These are phyloP conservation scores for Upupa epops DNA, from an alignment of 2,113 vertebrate genomes.

Conservation along the genomic window DNA sequence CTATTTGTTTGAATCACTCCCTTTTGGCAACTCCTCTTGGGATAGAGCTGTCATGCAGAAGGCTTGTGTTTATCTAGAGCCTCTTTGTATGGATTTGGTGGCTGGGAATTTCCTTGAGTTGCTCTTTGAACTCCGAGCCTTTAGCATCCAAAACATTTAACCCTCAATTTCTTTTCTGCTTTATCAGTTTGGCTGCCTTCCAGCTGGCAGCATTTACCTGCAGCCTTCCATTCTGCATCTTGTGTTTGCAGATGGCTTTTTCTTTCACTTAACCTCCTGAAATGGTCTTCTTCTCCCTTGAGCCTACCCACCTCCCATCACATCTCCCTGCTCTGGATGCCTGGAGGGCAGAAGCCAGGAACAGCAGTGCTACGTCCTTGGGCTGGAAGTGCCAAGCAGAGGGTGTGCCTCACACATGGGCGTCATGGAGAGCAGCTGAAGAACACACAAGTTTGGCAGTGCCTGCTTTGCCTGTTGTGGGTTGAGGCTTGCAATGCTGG, in stretches of 20 bases:
- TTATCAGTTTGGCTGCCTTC: conserved; percentile 55
- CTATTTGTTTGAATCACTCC: neutral
- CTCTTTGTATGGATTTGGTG: conserved; percentile 8
- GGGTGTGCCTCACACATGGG: neutral
- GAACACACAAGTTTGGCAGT: neutral
- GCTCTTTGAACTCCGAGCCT: conserved; percentile 49
- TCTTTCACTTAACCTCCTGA: conserved; percentile 36
- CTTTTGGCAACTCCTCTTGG: neutral
- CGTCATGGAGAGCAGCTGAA: neutral
- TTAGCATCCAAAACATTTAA: conserved; percentile 46
- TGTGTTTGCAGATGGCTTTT: conserved; percentile 18
- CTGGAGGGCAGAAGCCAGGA: neutral
- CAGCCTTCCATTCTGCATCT: neutral
- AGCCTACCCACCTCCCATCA: neutral
- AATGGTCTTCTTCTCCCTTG: conserved; percentile 19
- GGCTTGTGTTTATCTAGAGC: neutral
- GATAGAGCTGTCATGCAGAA: neutral
- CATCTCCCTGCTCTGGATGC: neutral
- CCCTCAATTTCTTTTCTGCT: conserved; percentile 44
- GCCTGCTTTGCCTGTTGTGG: conserved; percentile 15
- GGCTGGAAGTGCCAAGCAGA: conserved; percentile 18
- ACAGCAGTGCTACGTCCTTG: neutral
- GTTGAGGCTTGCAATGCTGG: conserved; percentile 18
- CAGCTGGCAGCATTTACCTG: conserved; percentile 26
- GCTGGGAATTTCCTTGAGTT: conserved; percentile 45